Percentiles rank a stretch among this genome's conserved stretches.
phyloP scores from a whole-genome alignment of 2,113 vertebrate species.

The Etheostoma cragini region DNA sequence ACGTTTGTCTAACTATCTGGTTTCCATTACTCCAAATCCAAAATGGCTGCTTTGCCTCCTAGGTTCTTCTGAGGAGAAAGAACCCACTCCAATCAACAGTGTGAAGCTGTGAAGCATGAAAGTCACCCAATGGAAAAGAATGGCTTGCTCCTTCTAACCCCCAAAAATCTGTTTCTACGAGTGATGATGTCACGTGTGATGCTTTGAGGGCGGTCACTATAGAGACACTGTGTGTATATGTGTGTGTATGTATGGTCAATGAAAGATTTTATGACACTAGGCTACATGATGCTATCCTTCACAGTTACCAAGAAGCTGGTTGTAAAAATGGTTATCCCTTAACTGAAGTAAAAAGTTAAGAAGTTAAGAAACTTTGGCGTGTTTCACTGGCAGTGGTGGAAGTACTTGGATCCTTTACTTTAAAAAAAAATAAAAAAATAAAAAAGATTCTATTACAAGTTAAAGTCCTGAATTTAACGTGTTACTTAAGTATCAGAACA shows the following conservation, averaged over 20 bases:
- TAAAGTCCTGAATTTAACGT: background rate
- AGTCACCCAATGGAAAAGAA: constrained; percentile 41
- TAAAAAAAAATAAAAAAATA: background rate
- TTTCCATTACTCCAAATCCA: constrained; percentile 68
- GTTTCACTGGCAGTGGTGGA: background rate
- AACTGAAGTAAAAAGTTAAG: background rate
- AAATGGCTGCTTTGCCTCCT: constrained; percentile 33
- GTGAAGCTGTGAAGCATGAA: constrained; percentile 12
- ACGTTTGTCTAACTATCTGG: constrained; percentile 58
- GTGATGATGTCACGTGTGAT: constrained; percentile 58
- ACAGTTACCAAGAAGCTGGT: constrained; percentile 11
- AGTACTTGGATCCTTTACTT: background rate
- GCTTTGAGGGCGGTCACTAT: constrained; percentile 49
- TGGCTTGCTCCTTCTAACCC: background rate
- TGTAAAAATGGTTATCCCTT: constrained; percentile 16
- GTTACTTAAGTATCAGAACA: background rate
- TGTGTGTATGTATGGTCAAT: background rate
- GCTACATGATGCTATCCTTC: background rate
- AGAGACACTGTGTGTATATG: constrained; percentile 1
- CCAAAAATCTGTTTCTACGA: constrained; percentile 6
- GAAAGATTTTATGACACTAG: constrained; percentile 31
- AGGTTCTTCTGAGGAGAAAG: background rate
- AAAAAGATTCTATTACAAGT: background rate
- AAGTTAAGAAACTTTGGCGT: background rate
- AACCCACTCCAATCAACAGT: background rate